phyloP scores from a whole-genome alignment of 1,140 invertebrate species.

The Trichomalopsis sarcophagae region DNA sequence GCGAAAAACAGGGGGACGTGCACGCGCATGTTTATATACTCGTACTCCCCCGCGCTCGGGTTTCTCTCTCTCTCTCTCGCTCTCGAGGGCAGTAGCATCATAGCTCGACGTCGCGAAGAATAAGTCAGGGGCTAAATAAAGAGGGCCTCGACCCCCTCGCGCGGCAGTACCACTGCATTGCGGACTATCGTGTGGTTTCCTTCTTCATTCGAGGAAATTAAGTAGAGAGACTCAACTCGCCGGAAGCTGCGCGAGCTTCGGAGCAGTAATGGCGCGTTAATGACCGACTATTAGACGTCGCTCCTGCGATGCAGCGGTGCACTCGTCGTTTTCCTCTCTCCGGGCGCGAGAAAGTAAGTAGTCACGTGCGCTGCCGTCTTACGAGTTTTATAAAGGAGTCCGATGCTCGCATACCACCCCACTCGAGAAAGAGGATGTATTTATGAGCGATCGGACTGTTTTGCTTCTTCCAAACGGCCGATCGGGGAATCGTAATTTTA shows the following conservation, averaged over 20 bases:
- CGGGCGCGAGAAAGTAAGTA: background rate
- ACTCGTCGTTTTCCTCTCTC: background rate
- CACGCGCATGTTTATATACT: background rate
- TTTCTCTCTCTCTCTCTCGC: background rate
- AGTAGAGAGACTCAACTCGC: background rate
- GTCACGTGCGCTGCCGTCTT: background rate
- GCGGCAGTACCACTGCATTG: background rate
- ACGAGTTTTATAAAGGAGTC: background rate
- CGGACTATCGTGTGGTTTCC: background rate
- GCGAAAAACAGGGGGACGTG: background rate
- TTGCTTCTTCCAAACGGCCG: too few species aligned
- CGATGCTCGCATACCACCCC: background rate
- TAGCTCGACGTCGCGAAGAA: background rate
- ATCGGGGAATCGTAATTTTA: constrained; percentile 26
- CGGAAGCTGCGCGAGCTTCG: constrained; percentile 28
- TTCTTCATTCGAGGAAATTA: constrained; percentile 28
- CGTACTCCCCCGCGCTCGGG: background rate
- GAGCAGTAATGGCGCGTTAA: constrained; percentile 11
- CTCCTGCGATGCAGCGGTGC: too few species aligned
- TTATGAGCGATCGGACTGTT: too few species aligned
- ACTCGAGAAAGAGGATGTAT: background rate
- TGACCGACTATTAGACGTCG: constrained; percentile 25
- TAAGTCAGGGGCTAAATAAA: constrained; percentile 22
- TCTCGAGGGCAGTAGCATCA: constrained; percentile 37
- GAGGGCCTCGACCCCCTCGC: constrained; percentile 14